A percentile compares a stretch with the other conserved stretches of the same genome.
Conservation (phyloP, 2,113 vertebrate genomes). For the Cochlearius cochlearius region DNA sequence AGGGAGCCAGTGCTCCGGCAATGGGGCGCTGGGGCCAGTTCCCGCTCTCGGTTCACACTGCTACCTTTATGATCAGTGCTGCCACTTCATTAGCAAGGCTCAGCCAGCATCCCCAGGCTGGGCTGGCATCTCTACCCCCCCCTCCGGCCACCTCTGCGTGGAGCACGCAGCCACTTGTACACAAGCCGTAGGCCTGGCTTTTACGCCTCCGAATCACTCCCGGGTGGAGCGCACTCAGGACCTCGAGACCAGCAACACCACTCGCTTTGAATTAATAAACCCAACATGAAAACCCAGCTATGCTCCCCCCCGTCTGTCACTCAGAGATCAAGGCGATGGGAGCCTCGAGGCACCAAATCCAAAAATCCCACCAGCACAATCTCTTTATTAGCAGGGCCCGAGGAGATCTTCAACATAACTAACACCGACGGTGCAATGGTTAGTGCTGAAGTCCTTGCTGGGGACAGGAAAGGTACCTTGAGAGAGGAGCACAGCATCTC, state of each 20-base stretch:
- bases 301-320: neutral
- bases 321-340: neutral
- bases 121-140: neutral
- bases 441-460: neutral
- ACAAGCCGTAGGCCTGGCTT: neutral
- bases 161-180: neutral
- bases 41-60: neutral
- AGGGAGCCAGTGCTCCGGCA: neutral
- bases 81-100: neutral
- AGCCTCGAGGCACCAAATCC: neutral
- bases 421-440: neutral
- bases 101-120: neutral
- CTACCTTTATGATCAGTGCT: neutral
- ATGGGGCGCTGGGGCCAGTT: neutral
- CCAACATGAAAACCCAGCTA: neutral
- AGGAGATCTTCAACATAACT: neutral
- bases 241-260: rapidly evolving
- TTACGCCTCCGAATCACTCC: neutral
- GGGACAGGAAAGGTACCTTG: constrained; percentile 72
- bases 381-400: neutral
- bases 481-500: constrained; percentile 89
- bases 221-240: rapidly evolving
- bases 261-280: neutral
- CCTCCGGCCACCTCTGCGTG: neutral
- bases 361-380: neutral